These are phyloP conservation scores for Heliconius erato DNA, from an alignment of 2,888 invertebrate genomes.

Conservation along the genomic window DNA sequence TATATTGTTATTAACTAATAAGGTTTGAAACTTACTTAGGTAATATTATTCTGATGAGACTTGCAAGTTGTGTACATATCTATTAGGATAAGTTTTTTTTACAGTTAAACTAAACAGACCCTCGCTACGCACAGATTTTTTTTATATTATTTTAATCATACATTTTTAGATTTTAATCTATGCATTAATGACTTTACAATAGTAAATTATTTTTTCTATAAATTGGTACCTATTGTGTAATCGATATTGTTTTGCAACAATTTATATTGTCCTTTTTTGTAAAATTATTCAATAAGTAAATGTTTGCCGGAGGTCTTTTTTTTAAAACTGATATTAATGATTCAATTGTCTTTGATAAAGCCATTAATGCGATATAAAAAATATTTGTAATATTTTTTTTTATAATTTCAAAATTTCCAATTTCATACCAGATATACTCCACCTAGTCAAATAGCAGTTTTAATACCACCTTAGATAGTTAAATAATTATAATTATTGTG, in stretches of 20 bases:
- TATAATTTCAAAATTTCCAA: constrained; percentile 23
- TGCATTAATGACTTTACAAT: constrained; percentile 28
- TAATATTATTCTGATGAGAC: constrained; percentile 81
- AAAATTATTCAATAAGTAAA: background rate
- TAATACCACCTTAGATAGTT: constrained; percentile 78
- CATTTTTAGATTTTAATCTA: constrained; percentile 4
- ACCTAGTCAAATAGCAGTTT: constrained; percentile 84
- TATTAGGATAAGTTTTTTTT: constrained; percentile 79
- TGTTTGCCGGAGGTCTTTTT: background rate
- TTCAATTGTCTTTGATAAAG: background rate
- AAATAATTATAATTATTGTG: constrained; percentile 67
- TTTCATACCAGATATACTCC: constrained; percentile 66
- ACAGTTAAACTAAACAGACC: constrained; percentile 46
- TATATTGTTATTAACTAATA: constrained; percentile 75
- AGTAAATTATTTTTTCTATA: background rate
- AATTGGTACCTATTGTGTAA: background rate
- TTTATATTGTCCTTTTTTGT: background rate
- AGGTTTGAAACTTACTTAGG: constrained; percentile 77
- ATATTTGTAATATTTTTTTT: background rate
- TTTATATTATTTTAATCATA: constrained; percentile 5
- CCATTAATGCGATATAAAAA: constrained; percentile 8
- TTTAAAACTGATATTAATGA: background rate
- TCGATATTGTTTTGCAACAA: background rate
- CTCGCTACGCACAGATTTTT: constrained; percentile 31
- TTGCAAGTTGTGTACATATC: constrained; percentile 84